Evolutionary conservation across 2,113 vertebrate genomes (phyloP), one percentile per base, ranked within the genome.

Genomic region (Bujurquina vittata): DNA sequence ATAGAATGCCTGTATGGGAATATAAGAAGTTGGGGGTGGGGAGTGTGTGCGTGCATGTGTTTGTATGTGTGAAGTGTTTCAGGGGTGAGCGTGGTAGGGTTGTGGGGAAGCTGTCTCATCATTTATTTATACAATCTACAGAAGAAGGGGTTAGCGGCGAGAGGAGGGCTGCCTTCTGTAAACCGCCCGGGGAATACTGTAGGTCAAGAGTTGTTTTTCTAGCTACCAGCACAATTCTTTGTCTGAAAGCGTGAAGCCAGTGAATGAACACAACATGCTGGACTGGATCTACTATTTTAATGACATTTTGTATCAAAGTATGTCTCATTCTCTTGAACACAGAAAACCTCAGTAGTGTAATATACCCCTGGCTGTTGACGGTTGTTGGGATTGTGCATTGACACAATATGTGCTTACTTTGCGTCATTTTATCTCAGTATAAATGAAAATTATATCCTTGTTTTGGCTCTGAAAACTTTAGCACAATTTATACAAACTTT

Each of bases 111-210:
- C 90, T 88, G 65, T 75, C 82, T 93, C 92, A 94, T 95, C 80
- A 94, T 91, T 94, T 95, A 95, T 95, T 95, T 87, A 95, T 95
- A 89, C 82, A 84, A 88, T 92, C 92, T 93, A 93, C 91, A 91
- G 91, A 94, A 89, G 91, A 93, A 49, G 91, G 88, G 87, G 91
- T 92, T 90, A 86, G 88, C 46, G 12, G 52, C 65, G 80, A 46
- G 82, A 46, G 77, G 82, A 87, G 80, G 78, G 73, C 79, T 82
- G 87, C 75, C 81, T 90, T 75, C 87, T 72, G 81, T 72, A 56
- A 83, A 81, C 61, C 12, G 29, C 79, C 83, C 61, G 63, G 92
- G 92, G 93, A 95, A 87, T 92, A 83, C 88, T 91, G 80, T 75
- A 82, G 91, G 92, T 92, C 94, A 95, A 92, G 82, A 90, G 82